These are phyloP conservation scores for Mustelus asterias DNA, from an alignment of 2,113 vertebrate species.

Conservation along the genomic window DNA sequence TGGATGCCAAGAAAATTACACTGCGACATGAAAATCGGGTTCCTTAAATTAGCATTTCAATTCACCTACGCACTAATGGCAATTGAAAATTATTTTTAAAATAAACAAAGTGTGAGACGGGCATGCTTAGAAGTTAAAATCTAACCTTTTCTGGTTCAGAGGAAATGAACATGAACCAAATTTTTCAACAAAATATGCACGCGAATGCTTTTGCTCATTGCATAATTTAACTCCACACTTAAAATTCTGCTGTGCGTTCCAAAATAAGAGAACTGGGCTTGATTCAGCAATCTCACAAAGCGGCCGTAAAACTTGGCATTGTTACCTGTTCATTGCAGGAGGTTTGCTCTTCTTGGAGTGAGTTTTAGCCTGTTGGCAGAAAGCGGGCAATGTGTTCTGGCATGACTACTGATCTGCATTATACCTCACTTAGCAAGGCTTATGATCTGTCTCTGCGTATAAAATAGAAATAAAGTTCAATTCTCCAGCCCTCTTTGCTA, in stretches of 20 bases:
- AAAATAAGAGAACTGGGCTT: background rate
- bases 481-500: background rate
- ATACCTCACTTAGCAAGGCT: background rate
- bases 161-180: background rate
- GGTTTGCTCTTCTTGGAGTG: background rate
- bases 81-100: background rate
- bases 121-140: background rate
- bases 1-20: background rate
- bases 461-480: background rate
- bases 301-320: background rate
- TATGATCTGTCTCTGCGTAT: constrained; percentile 12
- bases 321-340: background rate
- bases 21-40: background rate
- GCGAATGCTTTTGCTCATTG: background rate
- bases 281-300: background rate
- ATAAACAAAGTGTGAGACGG: background rate
- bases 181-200: background rate
- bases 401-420: background rate
- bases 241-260: background rate
- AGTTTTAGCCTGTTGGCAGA: background rate
- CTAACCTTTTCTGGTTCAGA: background rate
- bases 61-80: background rate
- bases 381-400: background rate
- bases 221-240: background rate
- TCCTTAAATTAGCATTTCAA: background rate